Conservation (phyloP, 2,797 vertebrate species). For the Anomalospiza imberbis region DNA sequence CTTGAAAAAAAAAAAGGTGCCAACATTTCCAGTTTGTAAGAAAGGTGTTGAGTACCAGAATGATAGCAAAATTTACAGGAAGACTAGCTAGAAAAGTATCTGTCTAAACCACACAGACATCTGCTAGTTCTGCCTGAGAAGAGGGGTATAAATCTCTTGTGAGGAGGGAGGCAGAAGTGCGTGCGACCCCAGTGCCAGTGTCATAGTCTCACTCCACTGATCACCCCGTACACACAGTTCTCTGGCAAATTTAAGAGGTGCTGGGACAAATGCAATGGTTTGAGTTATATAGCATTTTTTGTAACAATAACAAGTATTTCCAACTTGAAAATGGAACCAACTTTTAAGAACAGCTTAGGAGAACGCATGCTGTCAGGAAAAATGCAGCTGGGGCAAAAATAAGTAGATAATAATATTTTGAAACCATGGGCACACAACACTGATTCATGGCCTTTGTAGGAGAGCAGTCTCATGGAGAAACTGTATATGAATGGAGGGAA, state of each 20-base stretch:
- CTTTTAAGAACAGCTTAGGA: not conserved
- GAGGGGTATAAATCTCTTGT: not conserved
- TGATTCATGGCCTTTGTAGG: not conserved
- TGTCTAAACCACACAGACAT: not conserved
- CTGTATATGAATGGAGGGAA: not conserved
- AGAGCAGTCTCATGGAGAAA: not conserved
- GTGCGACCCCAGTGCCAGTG: not conserved
- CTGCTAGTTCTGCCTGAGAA: not conserved
- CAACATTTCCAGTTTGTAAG: not conserved
- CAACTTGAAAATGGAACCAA: not conserved
- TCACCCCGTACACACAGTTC: not conserved
- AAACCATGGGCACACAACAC: not conserved
- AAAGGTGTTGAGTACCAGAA: not conserved
- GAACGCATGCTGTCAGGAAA: not conserved
- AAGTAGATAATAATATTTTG: not conserved
- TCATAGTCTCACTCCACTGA: not conserved
- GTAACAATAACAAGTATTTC: not conserved
- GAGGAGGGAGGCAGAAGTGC: rapidly evolving
- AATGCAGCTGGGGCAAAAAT: not conserved
- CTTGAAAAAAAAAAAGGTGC: too few species aligned
- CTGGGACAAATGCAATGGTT: not conserved
- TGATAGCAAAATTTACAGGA: not conserved
- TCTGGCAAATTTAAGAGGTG: not conserved
- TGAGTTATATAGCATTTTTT: not conserved
- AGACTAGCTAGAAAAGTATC: not conserved